These are phyloP conservation scores for Drosophila santomea DNA, from an alignment of 1,140 invertebrate genomes.

Conservation along the genomic window DNA sequence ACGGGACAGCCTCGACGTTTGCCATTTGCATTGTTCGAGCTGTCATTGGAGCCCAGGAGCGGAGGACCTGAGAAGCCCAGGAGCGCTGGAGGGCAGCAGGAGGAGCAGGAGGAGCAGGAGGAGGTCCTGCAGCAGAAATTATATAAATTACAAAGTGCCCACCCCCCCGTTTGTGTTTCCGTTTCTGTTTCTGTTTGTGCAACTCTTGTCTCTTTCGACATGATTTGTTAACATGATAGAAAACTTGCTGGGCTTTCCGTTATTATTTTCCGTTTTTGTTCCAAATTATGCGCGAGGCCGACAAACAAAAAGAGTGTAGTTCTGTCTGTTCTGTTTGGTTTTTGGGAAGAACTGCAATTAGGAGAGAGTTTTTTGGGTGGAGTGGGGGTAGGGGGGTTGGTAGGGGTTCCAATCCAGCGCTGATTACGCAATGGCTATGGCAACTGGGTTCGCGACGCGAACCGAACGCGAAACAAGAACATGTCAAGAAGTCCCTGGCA, in stretches of 20 bases:
- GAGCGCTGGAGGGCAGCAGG: slow-evolving; percentile 1
- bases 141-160: slow-evolving; percentile 77
- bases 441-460: neutral
- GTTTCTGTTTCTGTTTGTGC: neutral
- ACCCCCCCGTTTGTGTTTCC: neutral
- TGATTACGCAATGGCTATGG: slow-evolving; percentile 45
- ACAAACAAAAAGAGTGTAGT: slow-evolving; percentile 14
- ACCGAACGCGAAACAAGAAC: slow-evolving; percentile 26
- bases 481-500: slow-evolving; percentile 44
- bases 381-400: neutral
- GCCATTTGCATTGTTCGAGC: slow-evolving; percentile 75
- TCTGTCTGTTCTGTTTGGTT: slow-evolving; percentile 25
- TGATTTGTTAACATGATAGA: slow-evolving; percentile 84
- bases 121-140: slow-evolving; percentile 69
- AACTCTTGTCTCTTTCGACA: slow-evolving; percentile 58
- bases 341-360: slow-evolving; percentile 36
- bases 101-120: slow-evolving; percentile 22
- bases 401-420: neutral
- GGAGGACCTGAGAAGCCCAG: neutral
- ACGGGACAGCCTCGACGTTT: slow-evolving; percentile 46
- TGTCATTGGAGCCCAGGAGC: slow-evolving; percentile 49
- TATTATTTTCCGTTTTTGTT: slow-evolving; percentile 37
- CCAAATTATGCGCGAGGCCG: slow-evolving; percentile 29
- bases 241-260: slow-evolving; percentile 57
- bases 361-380: slow-evolving; percentile 5